phyloP scores from a whole-genome alignment of 2,113 vertebrate species.

The Ivindomyrus marchei region DNA sequence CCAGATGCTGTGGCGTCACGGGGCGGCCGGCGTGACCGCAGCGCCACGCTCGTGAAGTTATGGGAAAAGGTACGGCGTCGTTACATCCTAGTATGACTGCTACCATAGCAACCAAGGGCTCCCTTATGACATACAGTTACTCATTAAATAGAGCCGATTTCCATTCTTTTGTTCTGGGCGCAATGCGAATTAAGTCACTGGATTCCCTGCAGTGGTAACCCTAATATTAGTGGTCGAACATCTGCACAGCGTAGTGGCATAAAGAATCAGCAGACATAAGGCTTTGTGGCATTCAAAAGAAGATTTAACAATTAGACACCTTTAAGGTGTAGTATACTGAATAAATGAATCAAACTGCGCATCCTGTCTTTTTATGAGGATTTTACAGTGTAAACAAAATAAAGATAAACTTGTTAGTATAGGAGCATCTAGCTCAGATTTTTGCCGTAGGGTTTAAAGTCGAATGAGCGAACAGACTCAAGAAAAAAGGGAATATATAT shows the following conservation, averaged over 20 bases:
- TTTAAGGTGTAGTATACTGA: background rate
- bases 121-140: constrained; percentile 22
- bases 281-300: background rate
- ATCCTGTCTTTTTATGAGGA: background rate
- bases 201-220: constrained; percentile 35
- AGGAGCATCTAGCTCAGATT: background rate
- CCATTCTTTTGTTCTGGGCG: constrained; percentile 24
- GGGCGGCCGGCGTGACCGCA: background rate
- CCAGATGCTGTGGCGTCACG: background rate
- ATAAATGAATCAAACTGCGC: background rate
- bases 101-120: constrained; percentile 28
- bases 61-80: background rate
- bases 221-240: constrained; percentile 3
- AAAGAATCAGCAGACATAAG: background rate
- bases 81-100: constrained; percentile 30
- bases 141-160: constrained; percentile 24
- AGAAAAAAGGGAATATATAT: too few relatives aligned
- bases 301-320: background rate
- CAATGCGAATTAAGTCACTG: constrained; percentile 36
- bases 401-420: background rate
- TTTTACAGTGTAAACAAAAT: background rate
- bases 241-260: background rate
- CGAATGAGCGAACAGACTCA: background rate
- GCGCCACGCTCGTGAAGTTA: background rate
- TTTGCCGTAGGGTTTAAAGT: background rate